A percentile compares a stretch with the other conserved stretches of the same genome.
Conservation (phyloP, 2,888 invertebrate genomes). For the Portevinia maculata region DNA sequence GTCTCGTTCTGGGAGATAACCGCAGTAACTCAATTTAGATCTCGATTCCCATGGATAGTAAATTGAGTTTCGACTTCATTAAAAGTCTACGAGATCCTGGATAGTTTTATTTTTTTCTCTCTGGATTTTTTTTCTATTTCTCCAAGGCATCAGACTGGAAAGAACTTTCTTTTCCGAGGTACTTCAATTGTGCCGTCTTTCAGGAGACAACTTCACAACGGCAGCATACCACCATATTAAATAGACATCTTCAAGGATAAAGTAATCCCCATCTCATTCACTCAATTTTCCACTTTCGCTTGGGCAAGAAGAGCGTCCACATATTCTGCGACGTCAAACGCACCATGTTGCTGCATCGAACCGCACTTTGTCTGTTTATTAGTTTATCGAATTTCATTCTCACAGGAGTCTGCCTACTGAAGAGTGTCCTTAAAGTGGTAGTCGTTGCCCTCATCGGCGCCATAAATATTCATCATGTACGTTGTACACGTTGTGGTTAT, state of each 20-base stretch:
- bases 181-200: slow-evolving; percentile 30
- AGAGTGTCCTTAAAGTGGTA: slow-evolving; percentile 34
- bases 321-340: slow-evolving; percentile 71
- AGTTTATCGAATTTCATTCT: slow-evolving; percentile 70
- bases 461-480: slow-evolving; percentile 19
- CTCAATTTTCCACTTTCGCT: slow-evolving; percentile 52
- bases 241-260: slow-evolving; percentile 51
- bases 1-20: slow-evolving; percentile 51
- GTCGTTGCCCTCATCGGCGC: slow-evolving; percentile 2
- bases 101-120: slow-evolving; percentile 25
- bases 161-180: slow-evolving; percentile 69
- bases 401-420: slow-evolving; percentile 10
- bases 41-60: slow-evolving; percentile 73
- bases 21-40: slow-evolving; percentile 71
- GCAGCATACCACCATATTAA: slow-evolving; percentile 33
- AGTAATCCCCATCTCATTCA: slow-evolving; percentile 41
- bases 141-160: slow-evolving; percentile 72
- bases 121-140: slow-evolving; percentile 9
- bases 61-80: slow-evolving; percentile 74
- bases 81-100: slow-evolving; percentile 70
- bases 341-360: slow-evolving; percentile 66
- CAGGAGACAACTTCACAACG: slow-evolving; percentile 54
- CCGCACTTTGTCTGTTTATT: slow-evolving; percentile 62
- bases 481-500: slow-evolving; percentile 66
- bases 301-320: slow-evolving; percentile 38